phyloP scores from a whole-genome alignment of 2,888 invertebrate genomes.

The Frankliniella fusca region DNA sequence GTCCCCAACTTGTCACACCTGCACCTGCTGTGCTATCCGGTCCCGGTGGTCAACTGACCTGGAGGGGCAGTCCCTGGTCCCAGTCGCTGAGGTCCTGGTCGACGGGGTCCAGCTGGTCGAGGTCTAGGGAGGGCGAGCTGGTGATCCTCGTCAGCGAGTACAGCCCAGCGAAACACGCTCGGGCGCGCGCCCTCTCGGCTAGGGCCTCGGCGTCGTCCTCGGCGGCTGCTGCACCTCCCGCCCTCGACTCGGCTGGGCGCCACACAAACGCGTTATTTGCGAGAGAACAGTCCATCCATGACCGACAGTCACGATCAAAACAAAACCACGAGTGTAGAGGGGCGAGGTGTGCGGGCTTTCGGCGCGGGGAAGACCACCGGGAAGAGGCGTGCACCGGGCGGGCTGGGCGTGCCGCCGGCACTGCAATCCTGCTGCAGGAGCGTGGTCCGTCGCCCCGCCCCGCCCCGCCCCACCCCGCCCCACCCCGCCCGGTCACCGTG shows the following conservation, averaged over 20 bases:
- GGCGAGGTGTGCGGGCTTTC: neutral
- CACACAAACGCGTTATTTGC: neutral
- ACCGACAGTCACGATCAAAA: neutral
- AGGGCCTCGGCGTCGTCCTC: neutral
- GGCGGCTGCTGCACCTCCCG: neutral
- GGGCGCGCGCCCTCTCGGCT: neutral
- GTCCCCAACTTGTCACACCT: too few species aligned
- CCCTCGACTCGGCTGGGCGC: neutral
- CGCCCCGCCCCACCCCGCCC: too few species aligned
- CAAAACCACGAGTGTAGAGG: neutral
- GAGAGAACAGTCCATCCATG: neutral
- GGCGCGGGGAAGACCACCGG: neutral
- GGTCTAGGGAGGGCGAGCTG: constrained; percentile 12
- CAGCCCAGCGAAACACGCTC: neutral
- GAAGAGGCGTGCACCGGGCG: neutral
- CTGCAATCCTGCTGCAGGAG: neutral
- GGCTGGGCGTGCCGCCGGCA: neutral
- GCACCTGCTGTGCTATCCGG: neutral
- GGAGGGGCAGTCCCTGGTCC: neutral
- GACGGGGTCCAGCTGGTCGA: neutral
- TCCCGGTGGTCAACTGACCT: too few species aligned
- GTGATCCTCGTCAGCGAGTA: constrained; percentile 6
- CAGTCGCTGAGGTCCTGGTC: constrained; percentile 10
- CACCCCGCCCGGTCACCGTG: too few species aligned
- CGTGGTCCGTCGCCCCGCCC: too few species aligned